Conservation (phyloP, 2,888 invertebrate species). For the Ochropleura leucogaster region DNA sequence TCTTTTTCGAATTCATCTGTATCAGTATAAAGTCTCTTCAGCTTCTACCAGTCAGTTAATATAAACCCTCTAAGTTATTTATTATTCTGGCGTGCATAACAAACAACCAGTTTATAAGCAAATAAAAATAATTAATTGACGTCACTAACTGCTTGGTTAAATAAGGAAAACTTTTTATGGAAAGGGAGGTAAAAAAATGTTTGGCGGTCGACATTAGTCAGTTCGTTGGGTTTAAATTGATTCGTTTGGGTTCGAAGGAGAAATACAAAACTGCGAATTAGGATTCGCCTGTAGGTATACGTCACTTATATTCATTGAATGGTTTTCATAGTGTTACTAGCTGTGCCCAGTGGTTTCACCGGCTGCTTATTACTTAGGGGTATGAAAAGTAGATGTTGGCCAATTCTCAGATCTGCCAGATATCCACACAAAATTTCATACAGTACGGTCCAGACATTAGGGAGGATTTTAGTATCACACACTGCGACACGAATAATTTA, state of each 20-base stretch:
- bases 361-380: too few species aligned
- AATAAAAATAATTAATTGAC: slow-evolving; percentile 49
- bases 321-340: not conserved
- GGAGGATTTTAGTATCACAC: too few species aligned
- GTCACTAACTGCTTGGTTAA: slow-evolving; percentile 42
- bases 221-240: not conserved
- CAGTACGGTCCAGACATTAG: too few species aligned
- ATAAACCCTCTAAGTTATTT: slow-evolving; percentile 29
- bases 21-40: not conserved
- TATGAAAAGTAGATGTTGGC: too few species aligned
- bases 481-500: too few species aligned
- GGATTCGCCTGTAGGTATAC: not conserved
- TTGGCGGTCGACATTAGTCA: not conserved
- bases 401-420: too few species aligned
- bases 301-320: slow-evolving; percentile 5
- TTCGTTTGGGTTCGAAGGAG: not conserved
- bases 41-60: slow-evolving; percentile 8
- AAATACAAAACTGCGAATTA: not conserved
- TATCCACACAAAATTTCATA: too few species aligned
- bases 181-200: slow-evolving; percentile 8
- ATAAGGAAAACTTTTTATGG: slow-evolving; percentile 53
- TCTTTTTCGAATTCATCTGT: too few species aligned
- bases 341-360: too few species aligned
- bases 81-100: slow-evolving; percentile 13
- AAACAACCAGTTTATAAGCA: slow-evolving; percentile 32